A percentile compares a stretch with the other conserved stretches of the same genome.
phyloP scores from a whole-genome alignment of 2,113 vertebrate species.

The Oxyura jamaicensis region DNA sequence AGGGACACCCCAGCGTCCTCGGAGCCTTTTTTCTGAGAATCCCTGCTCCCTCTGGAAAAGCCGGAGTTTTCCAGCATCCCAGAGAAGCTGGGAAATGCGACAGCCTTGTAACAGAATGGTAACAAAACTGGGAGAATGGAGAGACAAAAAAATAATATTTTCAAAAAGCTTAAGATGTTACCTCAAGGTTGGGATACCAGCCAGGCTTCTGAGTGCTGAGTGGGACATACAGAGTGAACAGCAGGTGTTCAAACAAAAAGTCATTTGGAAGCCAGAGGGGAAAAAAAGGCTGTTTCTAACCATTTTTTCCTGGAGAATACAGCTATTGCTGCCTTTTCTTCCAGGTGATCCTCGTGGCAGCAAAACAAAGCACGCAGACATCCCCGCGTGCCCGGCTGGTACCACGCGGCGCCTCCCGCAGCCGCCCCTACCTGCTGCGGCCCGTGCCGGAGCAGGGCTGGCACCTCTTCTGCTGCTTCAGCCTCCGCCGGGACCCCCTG shows the following conservation, averaged over 20 bases:
- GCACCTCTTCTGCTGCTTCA: slow-evolving; percentile 19
- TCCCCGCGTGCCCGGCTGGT: no score
- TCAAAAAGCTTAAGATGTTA: neutral
- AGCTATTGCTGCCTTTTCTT: neutral
- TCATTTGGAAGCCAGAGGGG: neutral
- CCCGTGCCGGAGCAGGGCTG: slow-evolving; percentile 41
- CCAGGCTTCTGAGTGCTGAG: neutral
- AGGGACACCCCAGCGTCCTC: no score
- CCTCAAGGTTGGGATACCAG: neutral
- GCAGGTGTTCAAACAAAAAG: neutral
- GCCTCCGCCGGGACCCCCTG: slow-evolving; percentile 6
- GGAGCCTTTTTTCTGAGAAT: neutral
- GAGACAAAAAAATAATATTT: neutral
- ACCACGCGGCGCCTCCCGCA: no score
- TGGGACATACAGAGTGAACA: neutral
- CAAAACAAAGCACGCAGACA: neutral
- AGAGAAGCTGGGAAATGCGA: neutral
- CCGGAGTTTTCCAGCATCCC: neutral
- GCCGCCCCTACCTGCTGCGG: slow-evolving; percentile 37
- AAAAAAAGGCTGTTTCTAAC: neutral
- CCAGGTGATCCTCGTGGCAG: neutral
- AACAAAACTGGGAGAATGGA: neutral
- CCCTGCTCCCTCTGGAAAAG: neutral
- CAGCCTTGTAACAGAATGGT: neutral
- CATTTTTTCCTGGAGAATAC: neutral